phyloP scores from a whole-genome alignment of 1,140 invertebrate species.

The Drosophila ambigua region DNA sequence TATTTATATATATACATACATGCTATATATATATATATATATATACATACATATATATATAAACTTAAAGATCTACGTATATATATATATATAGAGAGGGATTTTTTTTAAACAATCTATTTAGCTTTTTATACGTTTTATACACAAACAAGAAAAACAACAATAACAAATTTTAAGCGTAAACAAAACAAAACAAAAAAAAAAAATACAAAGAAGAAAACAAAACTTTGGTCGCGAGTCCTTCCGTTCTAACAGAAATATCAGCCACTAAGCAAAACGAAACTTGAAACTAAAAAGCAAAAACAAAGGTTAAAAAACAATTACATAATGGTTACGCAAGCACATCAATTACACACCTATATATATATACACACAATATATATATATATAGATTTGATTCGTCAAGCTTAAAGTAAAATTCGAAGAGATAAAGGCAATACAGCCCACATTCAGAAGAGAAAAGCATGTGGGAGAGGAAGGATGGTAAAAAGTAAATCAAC shows the following conservation, averaged over 20 bases:
- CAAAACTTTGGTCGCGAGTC: slow-evolving; percentile 66
- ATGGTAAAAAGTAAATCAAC: slow-evolving; percentile 59
- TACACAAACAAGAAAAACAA: slow-evolving; percentile 51
- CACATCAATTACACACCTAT: slow-evolving; percentile 48
- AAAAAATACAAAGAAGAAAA: slow-evolving; percentile 16
- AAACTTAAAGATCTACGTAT: slow-evolving; percentile 31
- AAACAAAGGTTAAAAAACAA: not conserved
- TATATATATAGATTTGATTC: slow-evolving; percentile 66
- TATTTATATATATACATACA: slow-evolving; percentile 32
- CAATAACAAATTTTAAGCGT: slow-evolving; percentile 52
- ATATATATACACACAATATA: slow-evolving; percentile 12
- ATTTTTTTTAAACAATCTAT: slow-evolving; percentile 69
- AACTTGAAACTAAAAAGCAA: slow-evolving; percentile 25
- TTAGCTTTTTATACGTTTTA: slow-evolving; percentile 83
- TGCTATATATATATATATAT: slow-evolving; percentile 34
- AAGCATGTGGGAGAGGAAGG: slow-evolving; percentile 13
- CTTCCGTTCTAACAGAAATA: slow-evolving; percentile 75
- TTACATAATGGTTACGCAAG: slow-evolving; percentile 35
- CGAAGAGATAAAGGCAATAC: slow-evolving; percentile 12
- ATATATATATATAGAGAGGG: slow-evolving; percentile 44
- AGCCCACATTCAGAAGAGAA: not conserved
- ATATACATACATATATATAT: slow-evolving; percentile 31
- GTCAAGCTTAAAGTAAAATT: slow-evolving; percentile 55
- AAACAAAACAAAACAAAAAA: slow-evolving; percentile 43
- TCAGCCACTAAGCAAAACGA: slow-evolving; percentile 52